Conservation (phyloP, 2,797 vertebrate genomes). For the Miichthys miiuy region DNA sequence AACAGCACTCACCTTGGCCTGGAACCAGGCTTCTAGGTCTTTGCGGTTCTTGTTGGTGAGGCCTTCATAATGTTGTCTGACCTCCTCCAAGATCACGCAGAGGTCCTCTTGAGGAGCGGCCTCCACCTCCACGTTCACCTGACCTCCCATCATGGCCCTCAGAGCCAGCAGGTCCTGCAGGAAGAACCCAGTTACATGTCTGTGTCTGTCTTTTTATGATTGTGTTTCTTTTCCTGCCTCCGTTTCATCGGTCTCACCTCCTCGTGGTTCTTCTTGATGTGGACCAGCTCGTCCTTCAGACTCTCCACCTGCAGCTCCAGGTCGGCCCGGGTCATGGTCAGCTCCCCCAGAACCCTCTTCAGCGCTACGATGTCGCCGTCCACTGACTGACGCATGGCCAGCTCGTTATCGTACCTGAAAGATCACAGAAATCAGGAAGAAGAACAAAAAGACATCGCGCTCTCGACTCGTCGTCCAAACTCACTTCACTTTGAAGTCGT, state of each 20-base stretch:
- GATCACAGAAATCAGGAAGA: too few relatives aligned
- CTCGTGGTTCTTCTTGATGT: conserved; percentile 89
- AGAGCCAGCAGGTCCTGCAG: conserved; percentile 80
- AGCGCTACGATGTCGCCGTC: conserved; percentile 90
- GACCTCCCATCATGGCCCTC: conserved; percentile 78
- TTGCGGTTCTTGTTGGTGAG: conserved; percentile 83
- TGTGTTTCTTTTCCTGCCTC: too few relatives aligned
- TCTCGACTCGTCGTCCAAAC: conserved; percentile 24
- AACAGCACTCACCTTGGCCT: conserved; percentile 80
- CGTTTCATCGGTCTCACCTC: conserved; percentile 60
- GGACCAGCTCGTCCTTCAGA: conserved; percentile 88
- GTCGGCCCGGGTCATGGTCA: conserved; percentile 86
- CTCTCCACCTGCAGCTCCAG: conserved; percentile 89
- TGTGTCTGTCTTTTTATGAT: too few relatives aligned
- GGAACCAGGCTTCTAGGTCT: conserved; percentile 88
- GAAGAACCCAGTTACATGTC: too few relatives aligned
- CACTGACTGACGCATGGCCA: conserved; percentile 79
- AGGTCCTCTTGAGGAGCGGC: conserved; percentile 85
- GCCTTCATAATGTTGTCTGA: conserved; percentile 87
- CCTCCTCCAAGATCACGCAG: conserved; percentile 79
- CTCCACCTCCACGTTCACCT: conserved; percentile 89
- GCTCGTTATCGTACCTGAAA: conserved; percentile 59
- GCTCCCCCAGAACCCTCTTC: conserved; percentile 87
- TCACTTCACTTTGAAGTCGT: conserved; percentile 87
- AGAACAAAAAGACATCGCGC: too few relatives aligned